Conservation (phyloP, 2,797 vertebrate genomes). For the Leucoraja ocellata region DNA sequence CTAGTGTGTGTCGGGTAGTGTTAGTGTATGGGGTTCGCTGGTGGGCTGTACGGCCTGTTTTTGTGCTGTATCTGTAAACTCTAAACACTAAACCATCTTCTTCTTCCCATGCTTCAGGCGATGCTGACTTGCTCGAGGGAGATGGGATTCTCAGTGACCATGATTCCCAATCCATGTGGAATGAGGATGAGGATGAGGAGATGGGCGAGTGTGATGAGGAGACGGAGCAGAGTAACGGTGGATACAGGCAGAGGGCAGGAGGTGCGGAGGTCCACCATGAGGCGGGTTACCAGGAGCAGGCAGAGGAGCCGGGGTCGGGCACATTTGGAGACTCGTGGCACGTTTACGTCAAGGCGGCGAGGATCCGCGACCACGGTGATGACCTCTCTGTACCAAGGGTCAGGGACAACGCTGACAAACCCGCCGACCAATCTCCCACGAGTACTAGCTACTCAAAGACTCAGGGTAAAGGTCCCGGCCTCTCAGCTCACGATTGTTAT, state of each 20-base stretch:
- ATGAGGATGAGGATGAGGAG: slow-evolving; percentile 42
- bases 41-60: no score
- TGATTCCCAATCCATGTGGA: slow-evolving; percentile 24
- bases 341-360: background rate
- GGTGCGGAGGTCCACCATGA: slow-evolving; percentile 20
- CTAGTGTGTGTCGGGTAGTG: no score
- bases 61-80: no score
- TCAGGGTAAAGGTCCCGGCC: background rate
- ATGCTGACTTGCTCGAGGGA: background rate
- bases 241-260: slow-evolving; percentile 3
- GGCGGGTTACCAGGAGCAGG: slow-evolving; percentile 43
- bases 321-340: background rate
- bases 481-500: background rate
- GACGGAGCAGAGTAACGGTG: no score
- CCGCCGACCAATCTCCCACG: background rate
- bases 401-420: background rate
- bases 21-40: no score
- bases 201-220: background rate
- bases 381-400: background rate
- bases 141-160: background rate
- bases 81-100: no score
- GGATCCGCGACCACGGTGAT: background rate
- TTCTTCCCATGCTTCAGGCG: background rate
- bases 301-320: slow-evolving; percentile 40
- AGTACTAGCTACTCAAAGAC: background rate